A percentile compares a stretch with the other conserved stretches of the same genome.
Evolutionary conservation across 2,113 vertebrate species (phyloP).

Genomic region (Paraplagusia blochii): DNA sequence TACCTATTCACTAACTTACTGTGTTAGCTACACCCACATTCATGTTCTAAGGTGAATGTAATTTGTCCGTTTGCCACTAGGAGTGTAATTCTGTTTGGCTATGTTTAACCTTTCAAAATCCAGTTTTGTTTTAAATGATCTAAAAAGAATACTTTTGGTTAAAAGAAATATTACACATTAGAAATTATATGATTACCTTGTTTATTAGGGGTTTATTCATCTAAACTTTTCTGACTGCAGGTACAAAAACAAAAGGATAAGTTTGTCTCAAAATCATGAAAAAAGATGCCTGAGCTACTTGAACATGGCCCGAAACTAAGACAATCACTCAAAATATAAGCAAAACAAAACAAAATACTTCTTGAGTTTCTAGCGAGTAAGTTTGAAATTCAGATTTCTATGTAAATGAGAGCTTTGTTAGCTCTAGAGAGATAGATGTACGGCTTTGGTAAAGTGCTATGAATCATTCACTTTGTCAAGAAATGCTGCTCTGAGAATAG

Average conservation of each 20-base stretch:
- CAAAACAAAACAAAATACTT: background rate
- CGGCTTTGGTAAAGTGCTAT: constrained; percentile 12
- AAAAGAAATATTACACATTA: too few species aligned
- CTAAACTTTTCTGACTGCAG: background rate
- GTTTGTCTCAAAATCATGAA: background rate
- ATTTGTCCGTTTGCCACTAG: too few species aligned
- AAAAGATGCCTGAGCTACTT: background rate
- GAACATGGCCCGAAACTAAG: background rate
- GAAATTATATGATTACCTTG: too few species aligned
- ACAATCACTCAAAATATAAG: background rate
- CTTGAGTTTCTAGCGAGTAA: constrained; percentile 4
- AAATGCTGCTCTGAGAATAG: constrained; percentile 17
- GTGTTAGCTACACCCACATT: too few species aligned
- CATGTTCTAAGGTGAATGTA: too few species aligned
- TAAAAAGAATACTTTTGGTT: too few species aligned
- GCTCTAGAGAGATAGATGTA: constrained; percentile 30
- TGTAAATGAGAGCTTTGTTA: constrained; percentile 32
- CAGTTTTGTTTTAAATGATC: too few species aligned
- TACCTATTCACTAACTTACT: too few species aligned
- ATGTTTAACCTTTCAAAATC: too few species aligned
- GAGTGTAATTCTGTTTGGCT: too few species aligned
- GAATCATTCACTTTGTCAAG: constrained; percentile 41
- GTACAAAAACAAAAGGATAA: background rate
- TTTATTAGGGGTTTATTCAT: too few species aligned
- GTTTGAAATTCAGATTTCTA: constrained; percentile 18